Conservation (phyloP, 2,113 vertebrate species). For the Centrocercus urophasianus region DNA sequence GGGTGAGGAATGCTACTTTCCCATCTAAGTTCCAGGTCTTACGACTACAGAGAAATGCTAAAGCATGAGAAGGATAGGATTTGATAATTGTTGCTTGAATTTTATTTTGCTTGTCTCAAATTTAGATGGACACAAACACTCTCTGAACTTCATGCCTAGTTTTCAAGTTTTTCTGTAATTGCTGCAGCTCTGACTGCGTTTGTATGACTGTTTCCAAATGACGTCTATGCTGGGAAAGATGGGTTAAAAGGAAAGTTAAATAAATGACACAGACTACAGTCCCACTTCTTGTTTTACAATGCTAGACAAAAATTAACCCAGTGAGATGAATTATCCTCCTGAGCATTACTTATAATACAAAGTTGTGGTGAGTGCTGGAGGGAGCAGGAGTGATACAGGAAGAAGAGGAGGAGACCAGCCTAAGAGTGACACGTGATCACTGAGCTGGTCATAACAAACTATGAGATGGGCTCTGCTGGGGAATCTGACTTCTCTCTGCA, state of each 20-base stretch:
- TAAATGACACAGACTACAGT: constrained; percentile 5
- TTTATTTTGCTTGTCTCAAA: neutral
- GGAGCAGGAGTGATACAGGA: neutral
- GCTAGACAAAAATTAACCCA: neutral
- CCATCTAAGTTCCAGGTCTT: neutral
- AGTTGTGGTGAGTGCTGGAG: neutral
- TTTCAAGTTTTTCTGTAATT: neutral
- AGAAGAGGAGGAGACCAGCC: neutral
- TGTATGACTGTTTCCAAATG: neutral
- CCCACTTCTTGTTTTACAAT: neutral
- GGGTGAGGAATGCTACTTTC: neutral
- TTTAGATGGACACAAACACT: neutral
- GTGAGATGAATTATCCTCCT: constrained; percentile 8
- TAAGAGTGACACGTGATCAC: neutral
- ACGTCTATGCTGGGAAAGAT: neutral
- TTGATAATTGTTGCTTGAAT: neutral
- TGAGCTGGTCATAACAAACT: neutral
- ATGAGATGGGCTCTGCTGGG: constrained; percentile 2
- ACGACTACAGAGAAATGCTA: neutral
- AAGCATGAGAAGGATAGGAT: neutral
- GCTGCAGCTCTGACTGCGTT: neutral
- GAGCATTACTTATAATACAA: neutral
- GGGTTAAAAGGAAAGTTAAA: constrained; percentile 33
- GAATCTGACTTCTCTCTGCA: constrained; percentile 21
- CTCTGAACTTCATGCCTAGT: neutral